Percentiles rank a stretch among this genome's conserved stretches.
phyloP scores from a whole-genome alignment of 2,797 vertebrate species.

The Cacajao melanocephalus region DNA sequence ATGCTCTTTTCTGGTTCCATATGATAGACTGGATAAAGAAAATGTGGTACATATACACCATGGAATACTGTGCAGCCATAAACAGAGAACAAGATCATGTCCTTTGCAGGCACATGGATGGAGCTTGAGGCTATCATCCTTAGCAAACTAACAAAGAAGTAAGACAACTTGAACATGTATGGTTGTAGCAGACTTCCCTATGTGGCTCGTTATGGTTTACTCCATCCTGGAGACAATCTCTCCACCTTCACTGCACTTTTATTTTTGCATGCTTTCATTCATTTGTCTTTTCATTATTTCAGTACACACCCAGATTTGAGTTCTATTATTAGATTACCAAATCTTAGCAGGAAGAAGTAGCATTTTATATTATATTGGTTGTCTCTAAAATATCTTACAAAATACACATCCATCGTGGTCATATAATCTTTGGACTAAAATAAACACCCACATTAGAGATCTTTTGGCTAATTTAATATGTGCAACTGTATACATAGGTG shows the following conservation, averaged over 20 bases:
- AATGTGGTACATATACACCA: background rate
- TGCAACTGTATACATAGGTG: slow-evolving; percentile 56
- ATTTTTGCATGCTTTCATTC: background rate
- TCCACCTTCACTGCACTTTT: background rate
- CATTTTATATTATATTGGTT: background rate
- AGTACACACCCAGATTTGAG: background rate
- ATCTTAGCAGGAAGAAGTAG: background rate
- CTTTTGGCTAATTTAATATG: slow-evolving; percentile 61
- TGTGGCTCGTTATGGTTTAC: background rate
- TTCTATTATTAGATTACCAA: background rate
- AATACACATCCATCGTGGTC: background rate
- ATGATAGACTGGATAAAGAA: background rate
- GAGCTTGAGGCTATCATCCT: background rate
- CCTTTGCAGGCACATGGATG: background rate
- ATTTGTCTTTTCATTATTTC: background rate
- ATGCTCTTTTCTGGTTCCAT: background rate
- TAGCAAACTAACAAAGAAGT: background rate
- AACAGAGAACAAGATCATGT: background rate
- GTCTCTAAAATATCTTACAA: background rate
- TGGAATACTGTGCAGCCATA: background rate
- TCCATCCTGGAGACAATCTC: background rate
- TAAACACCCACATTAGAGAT: slow-evolving; percentile 51
- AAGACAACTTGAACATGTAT: background rate
- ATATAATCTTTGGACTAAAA: background rate
- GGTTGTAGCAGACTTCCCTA: background rate